phyloP scores from a whole-genome alignment of 2,797 vertebrate genomes.

The Galago senegalensis region DNA sequence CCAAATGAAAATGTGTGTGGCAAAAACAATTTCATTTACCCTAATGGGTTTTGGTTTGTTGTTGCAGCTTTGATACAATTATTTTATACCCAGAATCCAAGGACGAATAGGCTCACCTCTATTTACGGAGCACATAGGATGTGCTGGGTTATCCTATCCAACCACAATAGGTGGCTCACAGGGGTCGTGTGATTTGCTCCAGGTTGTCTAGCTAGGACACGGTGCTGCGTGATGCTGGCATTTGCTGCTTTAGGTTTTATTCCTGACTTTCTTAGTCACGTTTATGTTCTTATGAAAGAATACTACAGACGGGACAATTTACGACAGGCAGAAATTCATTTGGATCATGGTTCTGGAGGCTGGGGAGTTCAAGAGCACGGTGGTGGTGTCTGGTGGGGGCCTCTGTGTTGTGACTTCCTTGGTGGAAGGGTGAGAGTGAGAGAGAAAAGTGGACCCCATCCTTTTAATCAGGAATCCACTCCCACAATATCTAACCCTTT shows the following conservation, averaged over 20 bases:
- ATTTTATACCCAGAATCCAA: too few relatives aligned
- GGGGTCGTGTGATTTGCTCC: not conserved
- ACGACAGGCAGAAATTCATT: not conserved
- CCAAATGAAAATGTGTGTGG: accelerated
- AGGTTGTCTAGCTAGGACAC: not conserved
- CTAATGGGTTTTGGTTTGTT: not conserved
- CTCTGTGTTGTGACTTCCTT: not conserved
- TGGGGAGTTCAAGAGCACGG: not conserved
- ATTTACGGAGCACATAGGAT: not conserved
- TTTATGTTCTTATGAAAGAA: not conserved
- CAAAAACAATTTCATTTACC: not conserved
- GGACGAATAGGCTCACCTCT: accelerated
- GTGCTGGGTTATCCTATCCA: not conserved
- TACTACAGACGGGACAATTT: not conserved
- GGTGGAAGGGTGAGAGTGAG: not conserved
- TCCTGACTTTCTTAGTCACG: not conserved
- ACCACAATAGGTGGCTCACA: accelerated
- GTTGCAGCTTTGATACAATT: not conserved
- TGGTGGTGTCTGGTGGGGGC: not conserved
- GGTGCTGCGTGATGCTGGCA: not conserved
- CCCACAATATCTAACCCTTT: not conserved
- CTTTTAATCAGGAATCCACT: not conserved
- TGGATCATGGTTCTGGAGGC: not conserved
- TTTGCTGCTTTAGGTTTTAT: not conserved
- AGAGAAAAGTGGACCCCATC: not conserved